These are phyloP conservation scores for Tragelaphus buxtoni DNA, from an alignment of 2,113 vertebrate species.

Conservation along the genomic window DNA sequence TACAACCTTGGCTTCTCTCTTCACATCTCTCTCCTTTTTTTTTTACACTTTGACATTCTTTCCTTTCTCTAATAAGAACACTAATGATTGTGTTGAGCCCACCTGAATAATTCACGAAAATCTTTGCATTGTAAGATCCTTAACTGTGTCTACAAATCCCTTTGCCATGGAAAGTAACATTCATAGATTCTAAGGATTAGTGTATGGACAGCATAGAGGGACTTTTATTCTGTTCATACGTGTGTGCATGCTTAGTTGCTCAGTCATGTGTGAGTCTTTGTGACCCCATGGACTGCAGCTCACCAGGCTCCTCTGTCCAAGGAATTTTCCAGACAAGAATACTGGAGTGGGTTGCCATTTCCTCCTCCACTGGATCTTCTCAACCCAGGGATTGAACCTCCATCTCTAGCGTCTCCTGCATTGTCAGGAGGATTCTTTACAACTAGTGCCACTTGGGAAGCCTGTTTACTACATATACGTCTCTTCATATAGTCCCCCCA, in stretches of 20 bases:
- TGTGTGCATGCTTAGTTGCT: not conserved
- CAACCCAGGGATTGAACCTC: not conserved
- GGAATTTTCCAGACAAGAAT: not conserved
- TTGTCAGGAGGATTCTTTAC: not conserved
- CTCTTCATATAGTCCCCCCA: not conserved
- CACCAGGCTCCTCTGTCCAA: not conserved
- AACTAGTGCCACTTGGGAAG: not conserved
- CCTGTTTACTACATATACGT: not conserved
- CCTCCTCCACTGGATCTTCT: not conserved
- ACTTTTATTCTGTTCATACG: not conserved
- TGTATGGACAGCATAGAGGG: not conserved
- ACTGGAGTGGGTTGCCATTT: not conserved
- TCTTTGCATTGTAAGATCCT: not conserved
- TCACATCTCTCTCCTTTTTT: not conserved
- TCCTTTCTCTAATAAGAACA: not conserved
- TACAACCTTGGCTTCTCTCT: not conserved
- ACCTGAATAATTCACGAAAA: not conserved
- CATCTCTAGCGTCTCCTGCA: not conserved
- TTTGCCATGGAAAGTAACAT: not conserved
- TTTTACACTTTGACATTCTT: not conserved
- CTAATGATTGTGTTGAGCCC: not conserved
- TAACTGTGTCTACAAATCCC: not conserved
- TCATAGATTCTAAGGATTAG: not conserved
- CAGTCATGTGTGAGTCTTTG: not conserved
- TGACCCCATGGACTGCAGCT: not conserved